Base-by-base conservation (phyloP, 2,113 vertebrate species). In the Halichoeres trimaculatus region DNA sequence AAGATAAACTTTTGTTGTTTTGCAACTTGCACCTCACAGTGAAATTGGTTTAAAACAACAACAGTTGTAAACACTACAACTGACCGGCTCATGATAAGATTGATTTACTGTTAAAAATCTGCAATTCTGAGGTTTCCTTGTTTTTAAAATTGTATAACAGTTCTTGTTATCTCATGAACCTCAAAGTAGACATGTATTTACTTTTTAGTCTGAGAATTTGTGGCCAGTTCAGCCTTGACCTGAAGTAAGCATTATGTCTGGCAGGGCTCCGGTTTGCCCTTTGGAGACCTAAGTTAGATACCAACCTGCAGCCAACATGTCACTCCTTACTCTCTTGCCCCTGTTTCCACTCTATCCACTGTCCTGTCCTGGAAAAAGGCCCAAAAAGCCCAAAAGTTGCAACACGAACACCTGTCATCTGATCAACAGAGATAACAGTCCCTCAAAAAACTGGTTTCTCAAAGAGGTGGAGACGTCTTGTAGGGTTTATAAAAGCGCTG, bases 401-500 rank as follows among this genome's bases (percentile, higher is more conserved):
- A 23, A 16, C 35, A n/a, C 5, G 41, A 24, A 26, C 26, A 64
- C 47, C 3, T 24, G 36, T 1, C 24, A 30, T 11, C 22, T 30
- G 24, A 51, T 64, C 11, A 14, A 10, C 19, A 70, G 65, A 52
- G 53, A 63, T 53, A 16, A 36, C 24, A 53, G 52, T 71, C 41
- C 52, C 41, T 82, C 19, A 17, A 61, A 48, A 23, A 0, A 17
- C 48, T 43, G 55, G 51, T 35, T 57, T 60, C 26, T 48, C 45
- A 16, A 53, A 60, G 41, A 63, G 41, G 38, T 56, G 19, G 47
- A 57, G 48, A 45, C 22, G 36, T 13, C 61, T 26, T 40, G 1
- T 38, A 16, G 62, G 56, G 38, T 78, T 70, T 26, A 22, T 58
- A 70, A 76, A 68, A 62, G 43, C 68, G 64, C 56, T 40, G 71